Evolutionary conservation across 1,140 invertebrate species (phyloP).

Genomic region (Sogatella furcifera): DNA sequence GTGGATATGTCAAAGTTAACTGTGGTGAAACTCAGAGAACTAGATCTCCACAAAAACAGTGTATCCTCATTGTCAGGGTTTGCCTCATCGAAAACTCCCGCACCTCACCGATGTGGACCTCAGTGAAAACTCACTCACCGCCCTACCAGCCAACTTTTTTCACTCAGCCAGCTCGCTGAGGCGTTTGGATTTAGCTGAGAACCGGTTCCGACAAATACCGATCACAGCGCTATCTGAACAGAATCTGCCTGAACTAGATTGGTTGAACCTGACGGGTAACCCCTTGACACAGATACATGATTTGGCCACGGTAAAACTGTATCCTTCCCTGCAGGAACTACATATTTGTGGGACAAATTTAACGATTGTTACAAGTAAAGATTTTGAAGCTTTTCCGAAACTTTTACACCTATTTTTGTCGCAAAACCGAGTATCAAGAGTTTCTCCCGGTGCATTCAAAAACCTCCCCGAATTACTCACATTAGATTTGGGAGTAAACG

Average conservation of each 20-base stretch:
- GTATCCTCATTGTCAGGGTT: slow-evolving; percentile 68
- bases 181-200: slow-evolving; percentile 65
- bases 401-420: slow-evolving; percentile 61
- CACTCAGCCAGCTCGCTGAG: slow-evolving; percentile 49
- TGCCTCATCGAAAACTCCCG: slow-evolving; percentile 57
- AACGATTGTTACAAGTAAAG: slow-evolving; percentile 72
- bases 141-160: slow-evolving; percentile 73
- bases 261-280: slow-evolving; percentile 73
- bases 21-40: slow-evolving; percentile 53
- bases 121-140: slow-evolving; percentile 58
- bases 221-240: slow-evolving; percentile 62
- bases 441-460: slow-evolving; percentile 76
- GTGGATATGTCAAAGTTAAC: slow-evolving; percentile 67
- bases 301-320: slow-evolving; percentile 34
- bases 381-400: slow-evolving; percentile 76
- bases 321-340: slow-evolving; percentile 52
- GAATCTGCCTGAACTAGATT: slow-evolving; percentile 55
- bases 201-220: slow-evolving; percentile 71
- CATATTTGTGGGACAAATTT: slow-evolving; percentile 73
- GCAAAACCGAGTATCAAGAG: slow-evolving; percentile 62
- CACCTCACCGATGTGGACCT: slow-evolving; percentile 60
- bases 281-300: slow-evolving; percentile 61
- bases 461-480: slow-evolving; percentile 61
- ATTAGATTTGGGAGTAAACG: slow-evolving; percentile 73
- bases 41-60: slow-evolving; percentile 63